These are phyloP conservation scores for Acrobasis consociella DNA, from an alignment of 2,888 invertebrate genomes.

Conservation along the genomic window DNA sequence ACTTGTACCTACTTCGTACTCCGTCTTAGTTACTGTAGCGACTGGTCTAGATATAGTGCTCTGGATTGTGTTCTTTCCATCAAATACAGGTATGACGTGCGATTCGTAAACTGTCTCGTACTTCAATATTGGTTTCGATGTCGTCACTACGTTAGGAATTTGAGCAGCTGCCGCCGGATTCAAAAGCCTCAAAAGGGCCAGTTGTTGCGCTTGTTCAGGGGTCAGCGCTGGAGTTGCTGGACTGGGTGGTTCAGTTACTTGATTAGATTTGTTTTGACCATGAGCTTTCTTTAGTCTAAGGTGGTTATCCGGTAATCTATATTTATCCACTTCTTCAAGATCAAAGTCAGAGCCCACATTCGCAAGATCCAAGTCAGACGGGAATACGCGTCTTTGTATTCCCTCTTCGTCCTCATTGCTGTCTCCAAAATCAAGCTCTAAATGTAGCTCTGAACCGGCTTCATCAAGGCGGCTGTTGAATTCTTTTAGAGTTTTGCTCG, in stretches of 20 bases:
- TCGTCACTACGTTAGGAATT: slow-evolving; percentile 88
- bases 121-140: slow-evolving; percentile 89
- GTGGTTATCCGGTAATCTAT: slow-evolving; percentile 80
- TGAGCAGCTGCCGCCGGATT: slow-evolving; percentile 86
- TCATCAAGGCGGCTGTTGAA: slow-evolving; percentile 94
- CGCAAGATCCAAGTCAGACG: slow-evolving; percentile 87
- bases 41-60: slow-evolving; percentile 91
- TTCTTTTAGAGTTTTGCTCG: slow-evolving; percentile 93
- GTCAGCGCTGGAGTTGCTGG: slow-evolving; percentile 80
- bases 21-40: slow-evolving; percentile 90
- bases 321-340: slow-evolving; percentile 86
- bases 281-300: slow-evolving; percentile 76
- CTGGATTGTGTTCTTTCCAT: slow-evolving; percentile 88
- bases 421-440: slow-evolving; percentile 93
- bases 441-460: slow-evolving; percentile 92
- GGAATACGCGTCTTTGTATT: slow-evolving; percentile 78
- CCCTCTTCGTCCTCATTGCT: slow-evolving; percentile 86
- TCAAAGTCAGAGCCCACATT: slow-evolving; percentile 88
- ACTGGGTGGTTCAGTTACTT: slow-evolving; percentile 76
- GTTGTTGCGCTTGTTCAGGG: slow-evolving; percentile 88
- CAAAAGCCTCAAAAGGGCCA: slow-evolving; percentile 87
- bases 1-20: slow-evolving; percentile 89
- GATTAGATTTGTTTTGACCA: slow-evolving; percentile 71
- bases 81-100: slow-evolving; percentile 90
- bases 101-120: slow-evolving; percentile 92